Evolutionary conservation across 1,140 invertebrate genomes (phyloP).

Genomic region (Drosophila navojoa): DNA sequence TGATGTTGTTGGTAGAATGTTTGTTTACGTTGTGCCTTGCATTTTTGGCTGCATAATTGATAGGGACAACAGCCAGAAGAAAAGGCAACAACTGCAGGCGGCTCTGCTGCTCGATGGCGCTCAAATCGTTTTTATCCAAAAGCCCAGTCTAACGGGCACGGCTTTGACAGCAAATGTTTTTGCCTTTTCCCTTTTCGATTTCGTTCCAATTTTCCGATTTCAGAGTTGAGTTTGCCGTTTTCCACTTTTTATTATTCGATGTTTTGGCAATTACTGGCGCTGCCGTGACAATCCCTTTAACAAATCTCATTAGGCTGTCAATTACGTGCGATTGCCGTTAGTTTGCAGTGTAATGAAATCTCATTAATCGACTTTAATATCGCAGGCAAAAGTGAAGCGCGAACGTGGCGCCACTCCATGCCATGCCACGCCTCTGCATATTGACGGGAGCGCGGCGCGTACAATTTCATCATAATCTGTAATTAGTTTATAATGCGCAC

Average conservation of each 20-base stretch:
- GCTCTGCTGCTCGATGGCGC: constrained; percentile 29
- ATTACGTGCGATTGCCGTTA: constrained; percentile 67
- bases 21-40: constrained; percentile 75
- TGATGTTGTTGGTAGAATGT: constrained; percentile 52
- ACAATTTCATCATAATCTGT: constrained; percentile 75
- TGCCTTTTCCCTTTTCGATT: not conserved
- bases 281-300: constrained; percentile 73
- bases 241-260: constrained; percentile 12
- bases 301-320: constrained; percentile 79
- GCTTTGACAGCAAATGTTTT: constrained; percentile 8
- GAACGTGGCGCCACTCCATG: not conserved
- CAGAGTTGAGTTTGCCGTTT: not conserved
- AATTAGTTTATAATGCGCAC: constrained; percentile 80
- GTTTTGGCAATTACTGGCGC: constrained; percentile 65
- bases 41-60: constrained; percentile 74
- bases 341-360: constrained; percentile 58
- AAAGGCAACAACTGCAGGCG: constrained; percentile 34
- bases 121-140: constrained; percentile 28
- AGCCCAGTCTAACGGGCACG: not conserved
- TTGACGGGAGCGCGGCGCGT: constrained; percentile 8
- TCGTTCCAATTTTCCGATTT: not conserved
- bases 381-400: constrained; percentile 56
- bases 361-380: constrained; percentile 79
- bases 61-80: constrained; percentile 51
- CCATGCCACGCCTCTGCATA: constrained; percentile 16